A percentile compares a stretch with the other conserved stretches of the same genome.
These are phyloP conservation scores for Pogona vitticeps DNA, from an alignment of 2,113 vertebrate species.

Conservation along the genomic window DNA sequence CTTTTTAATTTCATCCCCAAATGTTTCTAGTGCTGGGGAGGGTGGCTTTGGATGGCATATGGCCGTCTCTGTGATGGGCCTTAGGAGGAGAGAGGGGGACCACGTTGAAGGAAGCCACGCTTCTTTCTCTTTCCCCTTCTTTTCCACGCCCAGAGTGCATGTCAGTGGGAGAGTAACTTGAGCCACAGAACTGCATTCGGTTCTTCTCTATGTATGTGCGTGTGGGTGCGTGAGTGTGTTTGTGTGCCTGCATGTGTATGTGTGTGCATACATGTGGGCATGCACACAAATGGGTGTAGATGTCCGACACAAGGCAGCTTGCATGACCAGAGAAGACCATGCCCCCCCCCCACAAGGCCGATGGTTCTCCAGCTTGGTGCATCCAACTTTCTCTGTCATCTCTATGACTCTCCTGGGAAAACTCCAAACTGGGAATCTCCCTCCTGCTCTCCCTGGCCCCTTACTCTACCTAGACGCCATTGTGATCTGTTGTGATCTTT, in stretches of 20 bases:
- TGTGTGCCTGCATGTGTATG: background rate
- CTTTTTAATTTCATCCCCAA: conserved; percentile 25
- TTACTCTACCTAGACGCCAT: background rate
- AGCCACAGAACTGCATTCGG: too few relatives aligned
- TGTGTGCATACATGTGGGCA: too few relatives aligned
- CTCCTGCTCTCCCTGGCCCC: background rate
- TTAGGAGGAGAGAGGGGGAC: background rate
- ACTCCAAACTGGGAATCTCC: too few relatives aligned
- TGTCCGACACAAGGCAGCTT: background rate
- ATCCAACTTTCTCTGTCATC: background rate
- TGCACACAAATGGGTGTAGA: too few relatives aligned
- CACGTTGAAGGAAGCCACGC: rapidly evolving
- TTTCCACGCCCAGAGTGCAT: background rate
- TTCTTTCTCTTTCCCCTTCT: background rate
- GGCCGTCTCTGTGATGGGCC: background rate
- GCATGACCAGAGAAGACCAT: background rate
- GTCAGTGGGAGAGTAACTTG: background rate
- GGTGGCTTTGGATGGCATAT: background rate
- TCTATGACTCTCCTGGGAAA: background rate
- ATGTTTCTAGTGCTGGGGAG: conserved; percentile 52
- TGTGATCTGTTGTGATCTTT: background rate
- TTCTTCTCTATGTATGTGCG: background rate
- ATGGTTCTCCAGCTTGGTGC: background rate
- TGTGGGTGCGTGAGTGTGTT: background rate
- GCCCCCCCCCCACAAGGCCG: background rate